These are phyloP conservation scores for Rhopalosiphum maidis DNA, from an alignment of 1,140 invertebrate genomes.

Conservation along the genomic window DNA sequence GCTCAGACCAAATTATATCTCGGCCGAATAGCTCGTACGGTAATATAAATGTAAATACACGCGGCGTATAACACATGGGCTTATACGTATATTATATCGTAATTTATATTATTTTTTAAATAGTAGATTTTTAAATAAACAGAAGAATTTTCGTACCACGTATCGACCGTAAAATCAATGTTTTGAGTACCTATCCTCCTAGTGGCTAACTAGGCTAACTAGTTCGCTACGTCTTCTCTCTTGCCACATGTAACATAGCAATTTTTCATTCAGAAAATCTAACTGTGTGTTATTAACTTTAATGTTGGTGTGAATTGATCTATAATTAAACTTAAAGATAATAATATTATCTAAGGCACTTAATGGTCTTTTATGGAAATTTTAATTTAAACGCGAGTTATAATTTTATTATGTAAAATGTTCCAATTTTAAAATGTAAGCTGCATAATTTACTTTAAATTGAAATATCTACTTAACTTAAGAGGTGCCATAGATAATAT, in stretches of 20 bases:
- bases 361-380: background rate
- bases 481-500: too few species aligned
- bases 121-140: background rate
- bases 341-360: background rate
- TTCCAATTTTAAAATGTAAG: background rate
- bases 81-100: background rate
- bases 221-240: too few species aligned
- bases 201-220: too few species aligned
- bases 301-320: background rate
- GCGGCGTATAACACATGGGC: background rate
- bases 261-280: background rate
- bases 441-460: background rate
- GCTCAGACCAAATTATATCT: background rate
- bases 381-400: background rate
- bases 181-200: background rate
- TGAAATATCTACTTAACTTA: background rate
- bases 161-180: background rate
- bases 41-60: conserved; percentile 33
- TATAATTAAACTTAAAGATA: background rate
- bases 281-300: background rate
- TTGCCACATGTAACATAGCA: background rate
- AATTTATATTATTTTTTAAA: background rate
- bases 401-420: background rate
- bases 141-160: background rate
- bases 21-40: background rate